Evolutionary conservation across 2,888 invertebrate species (phyloP).

Genomic region (Euphydryas editha): DNA sequence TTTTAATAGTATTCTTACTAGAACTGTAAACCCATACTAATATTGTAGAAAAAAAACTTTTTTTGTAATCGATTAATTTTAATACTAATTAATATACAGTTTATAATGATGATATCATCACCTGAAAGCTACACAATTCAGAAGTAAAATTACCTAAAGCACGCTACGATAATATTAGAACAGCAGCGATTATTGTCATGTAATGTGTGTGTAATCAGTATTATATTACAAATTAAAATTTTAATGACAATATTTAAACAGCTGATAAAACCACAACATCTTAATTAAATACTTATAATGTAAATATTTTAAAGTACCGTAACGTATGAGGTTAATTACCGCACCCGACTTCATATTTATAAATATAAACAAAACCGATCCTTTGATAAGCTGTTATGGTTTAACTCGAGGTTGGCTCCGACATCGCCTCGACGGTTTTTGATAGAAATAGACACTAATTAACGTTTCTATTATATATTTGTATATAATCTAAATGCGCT

Average conservation of each 20-base stretch:
- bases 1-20: too few species aligned
- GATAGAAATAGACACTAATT: slow-evolving; percentile 67
- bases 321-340: neutral
- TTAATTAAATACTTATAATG: neutral
- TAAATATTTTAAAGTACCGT: neutral
- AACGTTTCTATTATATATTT: slow-evolving; percentile 50
- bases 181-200: neutral
- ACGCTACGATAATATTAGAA: too few species aligned
- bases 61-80: too few species aligned
- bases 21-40: too few species aligned
- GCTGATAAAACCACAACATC: neutral
- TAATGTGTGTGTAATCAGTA: neutral
- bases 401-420: slow-evolving; percentile 52
- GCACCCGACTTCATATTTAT: slow-evolving; percentile 39
- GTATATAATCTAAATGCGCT: slow-evolving; percentile 22
- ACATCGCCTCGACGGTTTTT: slow-evolving; percentile 47
- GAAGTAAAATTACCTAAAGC: too few species aligned
- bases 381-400: slow-evolving; percentile 56
- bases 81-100: too few species aligned
- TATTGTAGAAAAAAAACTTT: too few species aligned
- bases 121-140: neutral
- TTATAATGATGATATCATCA: neutral
- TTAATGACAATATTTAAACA: neutral
- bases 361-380: slow-evolving; percentile 44
- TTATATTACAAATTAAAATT: neutral